Percentiles rank a stretch among this genome's conserved stretches.
Evolutionary conservation across 1,140 invertebrate genomes (phyloP).

Genomic region (Dufourea novaeangliae): DNA sequence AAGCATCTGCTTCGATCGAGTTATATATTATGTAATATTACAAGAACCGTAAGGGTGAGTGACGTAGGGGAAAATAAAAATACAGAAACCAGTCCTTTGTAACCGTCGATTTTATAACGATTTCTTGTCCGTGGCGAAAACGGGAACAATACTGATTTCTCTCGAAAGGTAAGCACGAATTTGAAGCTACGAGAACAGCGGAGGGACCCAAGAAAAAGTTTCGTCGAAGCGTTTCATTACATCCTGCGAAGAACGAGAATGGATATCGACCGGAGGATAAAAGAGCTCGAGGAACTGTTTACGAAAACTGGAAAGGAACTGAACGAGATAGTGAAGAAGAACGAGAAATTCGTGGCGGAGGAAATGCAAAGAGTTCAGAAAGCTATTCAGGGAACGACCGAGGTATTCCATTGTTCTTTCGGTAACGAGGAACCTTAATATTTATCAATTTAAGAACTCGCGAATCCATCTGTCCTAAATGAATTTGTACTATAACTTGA

Average conservation of each 20-base stretch:
- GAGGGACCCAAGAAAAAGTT: background rate
- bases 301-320: slow-evolving; percentile 11
- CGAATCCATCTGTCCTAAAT: background rate
- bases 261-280: slow-evolving; percentile 36
- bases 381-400: background rate
- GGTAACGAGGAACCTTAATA: background rate
- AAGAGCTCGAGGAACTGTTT: slow-evolving; percentile 26
- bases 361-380: slow-evolving; percentile 1
- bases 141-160: background rate
- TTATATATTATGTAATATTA: too few species aligned
- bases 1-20: slow-evolving; percentile 15
- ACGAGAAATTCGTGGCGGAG: slow-evolving; percentile 11
- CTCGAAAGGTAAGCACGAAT: background rate
- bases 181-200: background rate
- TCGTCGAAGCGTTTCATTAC: slow-evolving; percentile 6
- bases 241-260: slow-evolving; percentile 8
- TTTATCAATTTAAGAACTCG: background rate
- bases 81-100: background rate
- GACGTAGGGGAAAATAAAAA: background rate
- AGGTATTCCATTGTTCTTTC: slow-evolving; percentile 10
- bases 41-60: background rate
- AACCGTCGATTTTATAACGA: background rate
- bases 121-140: background rate
- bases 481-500: too few species aligned
- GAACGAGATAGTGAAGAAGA: slow-evolving; percentile 23